Percentiles rank a stretch among this genome's conserved stretches.
Evolutionary conservation across 1,140 invertebrate genomes (phyloP).

Genomic region (Diprion similis): DNA sequence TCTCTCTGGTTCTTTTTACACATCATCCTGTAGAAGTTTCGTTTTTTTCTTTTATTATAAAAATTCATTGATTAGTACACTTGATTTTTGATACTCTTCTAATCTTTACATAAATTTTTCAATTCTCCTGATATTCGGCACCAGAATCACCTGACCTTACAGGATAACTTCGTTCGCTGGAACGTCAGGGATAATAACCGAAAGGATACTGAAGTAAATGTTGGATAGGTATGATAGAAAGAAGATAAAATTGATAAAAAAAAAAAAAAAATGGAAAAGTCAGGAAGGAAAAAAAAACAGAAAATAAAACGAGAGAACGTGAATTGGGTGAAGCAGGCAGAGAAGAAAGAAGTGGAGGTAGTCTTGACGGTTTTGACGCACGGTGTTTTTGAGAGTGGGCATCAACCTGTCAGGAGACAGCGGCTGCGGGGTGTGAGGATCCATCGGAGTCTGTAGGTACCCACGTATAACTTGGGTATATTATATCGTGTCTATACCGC

Average conservation of each 20-base stretch:
- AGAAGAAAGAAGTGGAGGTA: not conserved
- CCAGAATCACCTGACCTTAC: no score
- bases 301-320: not conserved
- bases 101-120: no score
- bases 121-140: no score
- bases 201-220: not conserved
- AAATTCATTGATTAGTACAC: no score
- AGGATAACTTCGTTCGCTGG: no score
- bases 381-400: conserved; percentile 36
- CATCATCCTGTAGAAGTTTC: no score
- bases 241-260: not conserved
- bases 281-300: not conserved
- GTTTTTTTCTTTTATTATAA: no score
- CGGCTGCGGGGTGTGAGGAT: conserved; percentile 30
- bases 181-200: no score
- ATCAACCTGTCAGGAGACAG: conserved; percentile 33
- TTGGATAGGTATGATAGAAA: not conserved
- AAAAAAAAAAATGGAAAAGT: not conserved
- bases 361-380: conserved; percentile 35
- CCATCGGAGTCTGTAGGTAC: conserved; percentile 25
- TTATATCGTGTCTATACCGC: not conserved
- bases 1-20: no score
- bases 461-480: not conserved
- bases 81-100: no score
- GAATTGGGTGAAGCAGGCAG: no score